Percentiles rank a stretch among this genome's conserved stretches.
These are phyloP conservation scores for Sebastes diaconus DNA, from an alignment of 2,797 vertebrate genomes.

Conservation along the genomic window DNA sequence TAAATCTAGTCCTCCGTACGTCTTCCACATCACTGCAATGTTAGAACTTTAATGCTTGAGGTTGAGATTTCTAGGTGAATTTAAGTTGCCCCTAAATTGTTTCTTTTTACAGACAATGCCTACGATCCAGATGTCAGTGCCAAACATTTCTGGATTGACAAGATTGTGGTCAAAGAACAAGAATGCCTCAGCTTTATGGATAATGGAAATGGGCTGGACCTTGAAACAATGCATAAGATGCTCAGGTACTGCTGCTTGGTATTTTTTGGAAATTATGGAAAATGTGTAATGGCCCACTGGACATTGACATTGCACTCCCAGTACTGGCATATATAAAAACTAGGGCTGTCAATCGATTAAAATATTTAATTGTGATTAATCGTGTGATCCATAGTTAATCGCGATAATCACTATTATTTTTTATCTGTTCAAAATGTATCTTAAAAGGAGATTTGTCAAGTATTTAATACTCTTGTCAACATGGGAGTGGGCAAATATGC, in stretches of 20 bases:
- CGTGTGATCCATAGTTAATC: no score
- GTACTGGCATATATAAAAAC: not conserved
- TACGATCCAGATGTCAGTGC: constrained; percentile 96
- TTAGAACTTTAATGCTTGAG: not conserved
- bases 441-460: no score
- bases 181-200: constrained; percentile 92
- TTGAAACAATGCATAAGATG: constrained; percentile 92
- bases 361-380: no score
- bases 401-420: no score
- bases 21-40: not conserved
- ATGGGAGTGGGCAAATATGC: no score
- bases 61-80: not conserved
- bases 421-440: no score
- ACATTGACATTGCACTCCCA: not conserved
- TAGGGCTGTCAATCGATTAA: no score
- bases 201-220: constrained; percentile 91
- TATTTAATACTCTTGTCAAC: no score
- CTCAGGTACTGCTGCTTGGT: constrained; percentile 83
- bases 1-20: not conserved
- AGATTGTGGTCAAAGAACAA: constrained; percentile 80
- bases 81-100: not conserved
- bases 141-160: constrained; percentile 96
- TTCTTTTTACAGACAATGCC: constrained; percentile 88
- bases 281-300: not conserved
- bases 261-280: not conserved